Conservation (phyloP, 2,888 invertebrate genomes). For the Pyrocoelia pectoralis region DNA sequence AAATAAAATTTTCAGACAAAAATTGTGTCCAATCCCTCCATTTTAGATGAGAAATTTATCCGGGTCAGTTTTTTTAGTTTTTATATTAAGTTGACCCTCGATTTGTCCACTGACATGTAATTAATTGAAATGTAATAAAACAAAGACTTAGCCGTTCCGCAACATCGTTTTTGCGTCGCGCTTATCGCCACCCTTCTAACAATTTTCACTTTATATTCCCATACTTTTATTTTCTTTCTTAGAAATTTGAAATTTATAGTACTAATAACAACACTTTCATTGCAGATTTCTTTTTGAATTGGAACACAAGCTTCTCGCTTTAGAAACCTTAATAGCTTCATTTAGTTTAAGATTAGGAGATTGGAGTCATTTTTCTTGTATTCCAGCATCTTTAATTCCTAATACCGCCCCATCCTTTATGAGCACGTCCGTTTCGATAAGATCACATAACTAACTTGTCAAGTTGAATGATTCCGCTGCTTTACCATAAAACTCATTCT, state of each 20-base stretch:
- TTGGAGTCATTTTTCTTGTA: constrained; percentile 11
- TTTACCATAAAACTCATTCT: neutral
- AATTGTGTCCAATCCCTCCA: too few relatives aligned
- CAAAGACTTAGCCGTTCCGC: neutral
- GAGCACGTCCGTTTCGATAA: neutral
- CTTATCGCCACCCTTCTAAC: neutral
- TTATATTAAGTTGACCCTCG: neutral
- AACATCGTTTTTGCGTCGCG: neutral
- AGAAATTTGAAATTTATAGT: constrained; percentile 3
- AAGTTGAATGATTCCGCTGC: neutral
- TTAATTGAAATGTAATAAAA: neutral
- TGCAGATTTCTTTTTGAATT: constrained; percentile 1
- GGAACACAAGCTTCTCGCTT: constrained; percentile 10
- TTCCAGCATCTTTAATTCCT: neutral
- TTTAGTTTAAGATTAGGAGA: constrained; percentile 10
- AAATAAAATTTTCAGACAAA: too few relatives aligned
- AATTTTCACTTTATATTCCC: neutral
- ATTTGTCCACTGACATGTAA: neutral
- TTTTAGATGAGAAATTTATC: too few relatives aligned
- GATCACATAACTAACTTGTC: neutral
- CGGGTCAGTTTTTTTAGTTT: neutral
- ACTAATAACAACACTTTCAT: constrained; percentile 7
- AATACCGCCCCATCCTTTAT: neutral
- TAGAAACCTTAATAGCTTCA: constrained; percentile 8
- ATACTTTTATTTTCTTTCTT: neutral